A percentile compares a stretch with the other conserved stretches of the same genome.
Evolutionary conservation across 2,797 vertebrate species (phyloP).

Genomic region (Crypturellus tataupa): DNA sequence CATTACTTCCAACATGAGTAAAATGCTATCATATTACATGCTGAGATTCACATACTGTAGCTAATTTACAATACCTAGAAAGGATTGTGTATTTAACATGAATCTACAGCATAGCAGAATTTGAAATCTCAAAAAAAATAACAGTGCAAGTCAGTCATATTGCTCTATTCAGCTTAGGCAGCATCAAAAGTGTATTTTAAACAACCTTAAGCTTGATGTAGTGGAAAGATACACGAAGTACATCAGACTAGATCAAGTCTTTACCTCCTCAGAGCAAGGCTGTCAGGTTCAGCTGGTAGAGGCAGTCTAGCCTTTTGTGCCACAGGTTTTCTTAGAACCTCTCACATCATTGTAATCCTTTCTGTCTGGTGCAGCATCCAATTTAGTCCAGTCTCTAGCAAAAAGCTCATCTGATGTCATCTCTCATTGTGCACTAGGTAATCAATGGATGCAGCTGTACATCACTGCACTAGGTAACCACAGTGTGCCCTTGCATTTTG

Average conservation of each 20-base stretch:
- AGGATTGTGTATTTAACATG: neutral
- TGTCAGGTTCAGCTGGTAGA: conserved; percentile 36
- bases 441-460: conserved; percentile 45
- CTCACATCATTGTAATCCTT: neutral
- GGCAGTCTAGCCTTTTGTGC: neutral
- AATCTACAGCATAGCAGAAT: neutral
- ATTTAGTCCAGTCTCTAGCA: conserved; percentile 32
- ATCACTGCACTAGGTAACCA: neutral
- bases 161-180: neutral
- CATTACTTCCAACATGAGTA: conserved; percentile 51
- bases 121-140: conserved; percentile 9
- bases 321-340: conserved; percentile 10
- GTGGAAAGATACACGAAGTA: neutral
- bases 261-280: neutral
- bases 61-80: conserved; percentile 21
- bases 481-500: neutral
- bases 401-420: conserved; percentile 57
- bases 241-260: neutral
- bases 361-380: conserved; percentile 10
- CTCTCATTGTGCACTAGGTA: conserved; percentile 17
- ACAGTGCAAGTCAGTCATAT: neutral
- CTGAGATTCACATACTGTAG: conserved; percentile 29
- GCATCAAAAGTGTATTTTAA: neutral
- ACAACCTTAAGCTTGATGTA: neutral
- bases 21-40: conserved; percentile 1